Evolutionary conservation across 2,113 vertebrate genomes (phyloP).

Genomic region (Sylvia atricapilla): DNA sequence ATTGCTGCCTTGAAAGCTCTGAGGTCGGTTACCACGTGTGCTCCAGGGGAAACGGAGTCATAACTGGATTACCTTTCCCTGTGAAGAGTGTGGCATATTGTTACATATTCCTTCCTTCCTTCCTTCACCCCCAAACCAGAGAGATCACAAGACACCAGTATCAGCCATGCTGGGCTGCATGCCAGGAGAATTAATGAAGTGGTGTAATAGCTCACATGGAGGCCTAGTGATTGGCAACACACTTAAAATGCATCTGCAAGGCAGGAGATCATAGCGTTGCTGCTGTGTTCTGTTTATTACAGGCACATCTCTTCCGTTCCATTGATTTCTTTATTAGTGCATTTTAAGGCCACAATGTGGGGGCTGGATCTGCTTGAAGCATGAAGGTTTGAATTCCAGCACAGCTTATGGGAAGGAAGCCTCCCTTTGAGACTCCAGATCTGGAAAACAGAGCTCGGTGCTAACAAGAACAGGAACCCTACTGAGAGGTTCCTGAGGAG

Average conservation of each 20-base stretch:
- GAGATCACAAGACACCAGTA: slow-evolving; percentile 51
- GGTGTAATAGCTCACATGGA: slow-evolving; percentile 68
- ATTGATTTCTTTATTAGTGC: slow-evolving; percentile 60
- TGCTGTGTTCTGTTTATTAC: slow-evolving; percentile 68
- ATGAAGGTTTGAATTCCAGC: slow-evolving; percentile 37
- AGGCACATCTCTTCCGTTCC: slow-evolving; percentile 62
- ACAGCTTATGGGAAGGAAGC: background rate
- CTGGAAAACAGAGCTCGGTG: background rate
- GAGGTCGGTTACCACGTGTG: background rate
- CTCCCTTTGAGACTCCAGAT: slow-evolving; percentile 10
- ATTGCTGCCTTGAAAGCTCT: background rate
- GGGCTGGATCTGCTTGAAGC: slow-evolving; percentile 34
- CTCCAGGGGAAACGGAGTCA: background rate
- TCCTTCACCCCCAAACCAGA: slow-evolving; percentile 21
- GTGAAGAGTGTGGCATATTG: background rate
- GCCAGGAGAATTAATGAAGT: slow-evolving; percentile 73
- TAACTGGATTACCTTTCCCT: background rate
- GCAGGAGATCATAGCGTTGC: slow-evolving; percentile 44
- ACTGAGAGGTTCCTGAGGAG: background rate
- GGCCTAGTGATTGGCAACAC: slow-evolving; percentile 48
- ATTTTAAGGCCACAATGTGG: slow-evolving; percentile 14
- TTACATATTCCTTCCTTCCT: background rate
- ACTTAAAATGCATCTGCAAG: slow-evolving; percentile 65
- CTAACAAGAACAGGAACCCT: background rate
- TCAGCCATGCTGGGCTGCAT: slow-evolving; percentile 48